Conservation (phyloP, 2,113 vertebrate species). For the Microtus montanus region DNA sequence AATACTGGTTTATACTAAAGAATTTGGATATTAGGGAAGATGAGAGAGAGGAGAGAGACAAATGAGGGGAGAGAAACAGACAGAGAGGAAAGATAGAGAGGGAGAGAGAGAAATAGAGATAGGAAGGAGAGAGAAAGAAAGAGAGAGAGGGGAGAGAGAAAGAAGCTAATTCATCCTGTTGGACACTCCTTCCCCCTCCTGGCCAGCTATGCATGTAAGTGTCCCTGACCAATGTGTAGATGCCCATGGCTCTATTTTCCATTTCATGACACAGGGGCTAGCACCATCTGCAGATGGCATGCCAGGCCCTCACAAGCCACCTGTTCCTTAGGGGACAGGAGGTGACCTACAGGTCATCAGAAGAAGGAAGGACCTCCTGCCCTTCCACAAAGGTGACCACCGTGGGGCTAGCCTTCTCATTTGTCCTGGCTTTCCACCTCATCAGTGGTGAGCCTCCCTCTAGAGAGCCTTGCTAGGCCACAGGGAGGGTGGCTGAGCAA, state of each 20-base stretch:
- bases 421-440: neutral
- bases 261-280: neutral
- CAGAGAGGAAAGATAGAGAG: neutral
- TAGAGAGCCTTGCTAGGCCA: neutral
- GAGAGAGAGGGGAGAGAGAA: fast-evolving
- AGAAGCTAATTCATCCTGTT: neutral
- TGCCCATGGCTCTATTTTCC: too few relatives aligned
- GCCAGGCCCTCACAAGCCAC: fast-evolving
- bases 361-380: neutral
- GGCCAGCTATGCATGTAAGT: neutral
- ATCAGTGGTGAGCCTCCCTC: neutral
- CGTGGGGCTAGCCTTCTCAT: fast-evolving
- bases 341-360: neutral
- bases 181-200: neutral
- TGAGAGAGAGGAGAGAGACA: neutral
- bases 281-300: neutral
- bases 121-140: neutral
- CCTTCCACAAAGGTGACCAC: neutral
- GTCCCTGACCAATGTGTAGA: fast-evolving
- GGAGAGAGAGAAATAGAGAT: neutral
- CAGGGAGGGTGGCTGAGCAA: neutral
- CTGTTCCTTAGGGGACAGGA: neutral
- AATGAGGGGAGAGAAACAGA: neutral
- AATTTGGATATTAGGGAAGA: neutral
- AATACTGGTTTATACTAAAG: neutral